Base-by-base conservation (phyloP, 2,113 vertebrate genomes). In the Aix galericulata region DNA sequence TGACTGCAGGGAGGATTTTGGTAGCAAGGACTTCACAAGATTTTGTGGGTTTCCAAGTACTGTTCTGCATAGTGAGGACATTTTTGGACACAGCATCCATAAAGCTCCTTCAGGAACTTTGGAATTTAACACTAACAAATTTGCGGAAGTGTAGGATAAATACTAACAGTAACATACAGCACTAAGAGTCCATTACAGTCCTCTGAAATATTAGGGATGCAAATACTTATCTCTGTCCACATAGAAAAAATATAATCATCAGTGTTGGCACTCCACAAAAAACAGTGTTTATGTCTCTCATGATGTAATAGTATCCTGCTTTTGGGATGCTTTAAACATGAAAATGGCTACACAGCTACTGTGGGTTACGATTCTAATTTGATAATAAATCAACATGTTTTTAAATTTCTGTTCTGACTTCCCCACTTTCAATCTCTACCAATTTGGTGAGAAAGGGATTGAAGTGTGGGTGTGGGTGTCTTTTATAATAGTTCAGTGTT, bases 381-480 rank as follows among this genome's bases (percentile, higher is more conserved):
- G 1, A 26, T 84, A 69, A n/a, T 77, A 40, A 77, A 75, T 88
- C 13, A 73, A 69, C 75, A 40, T 64, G 6, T 15, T 77, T 86
- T 48, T 32, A 59, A 81, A 36, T 22, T 44, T 79, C 12, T 63
- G 1, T 62, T 94, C 52, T 2, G 1, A 31, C 69, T 66, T 82
- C 13, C 25, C 17, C 22, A 9, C 17, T 86, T 88, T 81, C 53
- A 60, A 5, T 74, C 32, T 76, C 83, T 69, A 26, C 50, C 53
- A 58, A 87, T 84, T 73, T 76, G 48, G 13, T 58, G 34, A 69
- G 42, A 79, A 63, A 38, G 38, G 55, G 16, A 56, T 36, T 84
- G 81, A 92, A 87, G 58, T 58, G 42, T 91, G 86, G 94, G 83
- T 92, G 88, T 84, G 60, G 69, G 13, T 82, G 84, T 89, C 62